Conservation (phyloP, 1,140 invertebrate species). For the Danaus plexippus region DNA sequence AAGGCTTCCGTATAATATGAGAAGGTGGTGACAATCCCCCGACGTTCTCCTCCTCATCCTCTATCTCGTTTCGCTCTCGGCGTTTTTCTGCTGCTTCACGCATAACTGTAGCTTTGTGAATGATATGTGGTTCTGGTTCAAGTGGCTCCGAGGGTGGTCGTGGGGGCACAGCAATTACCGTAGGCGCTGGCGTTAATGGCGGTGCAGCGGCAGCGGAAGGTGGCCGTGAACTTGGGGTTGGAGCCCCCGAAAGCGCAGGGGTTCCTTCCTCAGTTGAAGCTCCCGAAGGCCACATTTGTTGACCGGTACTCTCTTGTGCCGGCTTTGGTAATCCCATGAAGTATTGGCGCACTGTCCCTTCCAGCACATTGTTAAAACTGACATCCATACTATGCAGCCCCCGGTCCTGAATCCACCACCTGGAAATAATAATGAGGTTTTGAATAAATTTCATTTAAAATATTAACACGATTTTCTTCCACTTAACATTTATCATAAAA, state of each 20-base stretch:
- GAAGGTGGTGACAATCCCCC: constrained; percentile 59
- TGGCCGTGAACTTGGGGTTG: constrained; percentile 50
- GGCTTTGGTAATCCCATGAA: constrained; percentile 81
- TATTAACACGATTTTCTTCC: no score
- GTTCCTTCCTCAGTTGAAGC: constrained; percentile 58
- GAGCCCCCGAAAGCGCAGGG: constrained; percentile 56
- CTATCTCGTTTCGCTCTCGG: constrained; percentile 59
- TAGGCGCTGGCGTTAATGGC: constrained; percentile 42
- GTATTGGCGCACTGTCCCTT: constrained; percentile 81
- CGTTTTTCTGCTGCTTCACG: constrained; percentile 68
- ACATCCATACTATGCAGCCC: constrained; percentile 76
- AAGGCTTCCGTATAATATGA: constrained; percentile 61
- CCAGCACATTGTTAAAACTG: constrained; percentile 83
- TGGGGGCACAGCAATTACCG: constrained; percentile 41
- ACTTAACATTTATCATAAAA: no score
- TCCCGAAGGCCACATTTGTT: constrained; percentile 55
- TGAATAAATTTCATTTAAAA: neutral
- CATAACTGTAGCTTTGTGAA: constrained; percentile 70
- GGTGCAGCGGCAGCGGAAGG: constrained; percentile 58
- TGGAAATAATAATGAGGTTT: constrained; percentile 31
- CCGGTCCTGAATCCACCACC: constrained; percentile 38
- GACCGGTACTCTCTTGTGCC: constrained; percentile 61
- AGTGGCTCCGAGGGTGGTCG: constrained; percentile 59
- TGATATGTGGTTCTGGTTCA: constrained; percentile 64
- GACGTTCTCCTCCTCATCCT: constrained; percentile 57